These are phyloP conservation scores for Malacoctenus gilli DNA, from an alignment of 2,797 vertebrate species.

Conservation along the genomic window DNA sequence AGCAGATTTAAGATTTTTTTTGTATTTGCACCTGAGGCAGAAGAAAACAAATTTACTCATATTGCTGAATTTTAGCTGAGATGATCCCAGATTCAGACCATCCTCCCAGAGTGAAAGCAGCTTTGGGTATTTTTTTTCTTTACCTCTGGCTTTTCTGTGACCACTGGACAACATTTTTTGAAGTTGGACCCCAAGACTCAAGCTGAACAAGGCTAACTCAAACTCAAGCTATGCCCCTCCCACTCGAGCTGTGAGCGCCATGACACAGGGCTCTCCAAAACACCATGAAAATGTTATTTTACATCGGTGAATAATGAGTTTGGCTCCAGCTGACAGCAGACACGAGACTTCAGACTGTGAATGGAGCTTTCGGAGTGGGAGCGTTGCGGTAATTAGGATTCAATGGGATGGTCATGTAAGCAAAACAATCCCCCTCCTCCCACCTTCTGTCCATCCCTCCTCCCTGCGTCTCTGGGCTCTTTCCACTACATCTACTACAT, in stretches of 20 bases:
- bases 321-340: conserved; percentile 62
- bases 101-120: conserved; percentile 26
- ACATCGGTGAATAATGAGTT: conserved; percentile 68
- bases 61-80: not conserved
- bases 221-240: conserved; percentile 70
- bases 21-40: not conserved
- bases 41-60: not conserved
- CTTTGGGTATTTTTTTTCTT: not conserved
- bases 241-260: conserved; percentile 64
- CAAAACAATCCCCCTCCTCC: conserved; percentile 46
- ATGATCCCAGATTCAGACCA: conserved; percentile 13
- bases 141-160: conserved; percentile 11
- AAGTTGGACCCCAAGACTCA: conserved; percentile 46
- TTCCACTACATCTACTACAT: conserved; percentile 61
- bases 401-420: conserved; percentile 44
- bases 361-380: conserved; percentile 54
- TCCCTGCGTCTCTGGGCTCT: conserved; percentile 53
- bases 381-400: conserved; percentile 56
- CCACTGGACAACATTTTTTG: conserved; percentile 5
- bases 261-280: conserved; percentile 59
- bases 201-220: conserved; percentile 60
- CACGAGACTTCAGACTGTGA: conserved; percentile 52
- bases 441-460: conserved; percentile 39
- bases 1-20: not conserved
- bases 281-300: conserved; percentile 66